phyloP scores from a whole-genome alignment of 2,797 vertebrate genomes.

The Semaprochilodus insignis region DNA sequence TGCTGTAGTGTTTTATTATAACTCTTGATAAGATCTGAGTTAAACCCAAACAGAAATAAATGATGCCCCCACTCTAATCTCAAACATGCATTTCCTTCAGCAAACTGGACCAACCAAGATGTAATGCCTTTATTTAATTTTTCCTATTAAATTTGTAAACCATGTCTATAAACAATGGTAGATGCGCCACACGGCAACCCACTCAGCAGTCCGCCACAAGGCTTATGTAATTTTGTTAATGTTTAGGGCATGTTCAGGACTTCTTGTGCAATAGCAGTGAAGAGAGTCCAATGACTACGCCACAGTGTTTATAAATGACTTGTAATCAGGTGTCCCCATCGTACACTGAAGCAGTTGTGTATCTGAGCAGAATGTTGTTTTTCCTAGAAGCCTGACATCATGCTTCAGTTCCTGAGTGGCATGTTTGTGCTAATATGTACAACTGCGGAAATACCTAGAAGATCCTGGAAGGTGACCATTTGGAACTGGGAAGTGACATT shows the following conservation, averaged over 20 bases:
- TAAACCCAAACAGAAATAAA: neutral
- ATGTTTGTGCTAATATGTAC: neutral
- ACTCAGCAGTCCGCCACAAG: conserved; percentile 28
- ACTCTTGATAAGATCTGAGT: too few relatives aligned
- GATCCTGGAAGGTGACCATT: too few relatives aligned
- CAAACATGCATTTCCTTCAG: neutral
- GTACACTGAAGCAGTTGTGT: neutral
- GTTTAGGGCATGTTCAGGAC: conserved; percentile 61
- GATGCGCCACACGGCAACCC: neutral
- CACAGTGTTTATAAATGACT: conserved; percentile 1
- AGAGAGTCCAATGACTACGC: conserved; percentile 6
- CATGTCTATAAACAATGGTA: conserved; percentile 17
- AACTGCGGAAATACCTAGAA: too few relatives aligned
- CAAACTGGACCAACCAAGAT: neutral
- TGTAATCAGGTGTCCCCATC: neutral
- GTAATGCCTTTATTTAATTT: neutral
- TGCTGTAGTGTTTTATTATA: too few relatives aligned
- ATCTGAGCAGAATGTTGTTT: neutral
- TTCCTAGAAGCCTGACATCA: neutral
- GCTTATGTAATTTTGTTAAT: conserved; percentile 72
- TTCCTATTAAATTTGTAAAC: neutral
- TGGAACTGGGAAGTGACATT: too few relatives aligned
- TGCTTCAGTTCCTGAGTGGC: conserved; percentile 1
- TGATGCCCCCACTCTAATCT: neutral
- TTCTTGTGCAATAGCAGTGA: conserved; percentile 62